Base-by-base conservation (phyloP, 2,797 vertebrate species). In the Danio jaintianensis region DNA sequence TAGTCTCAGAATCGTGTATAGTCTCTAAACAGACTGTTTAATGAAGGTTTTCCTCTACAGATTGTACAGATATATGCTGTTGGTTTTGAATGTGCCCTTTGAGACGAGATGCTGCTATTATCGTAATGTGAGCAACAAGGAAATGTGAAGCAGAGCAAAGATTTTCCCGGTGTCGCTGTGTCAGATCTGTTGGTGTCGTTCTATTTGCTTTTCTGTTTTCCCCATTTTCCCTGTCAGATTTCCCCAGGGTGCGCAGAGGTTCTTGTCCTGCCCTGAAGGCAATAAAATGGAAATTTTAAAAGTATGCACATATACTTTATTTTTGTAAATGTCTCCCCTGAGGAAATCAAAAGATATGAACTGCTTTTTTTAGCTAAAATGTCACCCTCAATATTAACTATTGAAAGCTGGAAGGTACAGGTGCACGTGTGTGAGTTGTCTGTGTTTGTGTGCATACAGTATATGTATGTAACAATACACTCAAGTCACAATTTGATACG, bases 231-330 rank as follows among this genome's bases (percentile, higher is more conserved):
- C 18, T 43, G 36, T 56, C 15, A 74, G 6, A 74, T 74, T 74
- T 74, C 72, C 71, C 72, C 16, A 61, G 58, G 16, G 72, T 74
- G 20, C 4, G 10, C 16, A 1, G 4, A 48, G 8, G 58, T 62
- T 73, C 9, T 13, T 45, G 71, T 59, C 71, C 43, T 61, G 4
- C 55, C 72, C 20, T 74, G 22, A 74, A 74, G 45, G 43, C 50
- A 45, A 56, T 18, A 56, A 73, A 47, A 74, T 74, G 69, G 52
- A n/a, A n/a, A n/a, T n/a, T n/a, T n/a, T n/a, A n/a, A n/a, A 71
- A 56, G 52, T 56, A 15, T 16, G 43, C n/a, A 56, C 52, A 72
- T 72, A 56, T 43, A 56, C 53, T 72, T n/a, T 72, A 71, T 56
- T 43, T 62, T 73, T 13, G 16, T 47, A 48, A 61, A 62, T 50